Conservation (phyloP, 2,113 vertebrate species). For the Rissa tridactyla region DNA sequence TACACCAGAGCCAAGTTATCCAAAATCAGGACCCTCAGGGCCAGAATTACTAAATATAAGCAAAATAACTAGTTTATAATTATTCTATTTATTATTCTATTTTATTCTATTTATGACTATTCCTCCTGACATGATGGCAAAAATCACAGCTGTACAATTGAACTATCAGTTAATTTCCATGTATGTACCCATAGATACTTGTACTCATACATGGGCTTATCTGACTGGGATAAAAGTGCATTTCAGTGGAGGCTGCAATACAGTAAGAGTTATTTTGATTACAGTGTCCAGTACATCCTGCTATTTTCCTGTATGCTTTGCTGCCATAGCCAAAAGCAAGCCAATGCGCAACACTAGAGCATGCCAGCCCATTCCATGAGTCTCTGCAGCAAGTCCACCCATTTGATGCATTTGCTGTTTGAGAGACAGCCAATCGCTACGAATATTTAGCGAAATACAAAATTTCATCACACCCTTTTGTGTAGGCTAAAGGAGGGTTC, state of each 20-base stretch:
- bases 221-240: background rate
- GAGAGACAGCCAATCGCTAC: background rate
- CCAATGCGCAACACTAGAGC: background rate
- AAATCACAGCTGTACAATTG: background rate
- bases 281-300: background rate
- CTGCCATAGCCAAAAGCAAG: background rate
- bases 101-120: background rate
- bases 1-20: background rate
- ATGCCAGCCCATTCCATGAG: background rate
- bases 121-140: background rate
- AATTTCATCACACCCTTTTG: background rate
- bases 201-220: background rate
- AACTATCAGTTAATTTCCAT: background rate
- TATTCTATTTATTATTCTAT: too few species aligned
- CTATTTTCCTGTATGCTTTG: background rate
- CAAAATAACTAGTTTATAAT: background rate
- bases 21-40: background rate
- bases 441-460: background rate
- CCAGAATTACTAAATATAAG: background rate
- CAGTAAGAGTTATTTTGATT: background rate
- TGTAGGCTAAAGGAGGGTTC: background rate
- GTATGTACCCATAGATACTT: fast-evolving
- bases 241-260: background rate
- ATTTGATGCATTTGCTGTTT: background rate
- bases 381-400: background rate